A percentile compares a stretch with the other conserved stretches of the same genome.
Conservation (phyloP, 2,113 vertebrate species). For the Xiphias gladius region DNA sequence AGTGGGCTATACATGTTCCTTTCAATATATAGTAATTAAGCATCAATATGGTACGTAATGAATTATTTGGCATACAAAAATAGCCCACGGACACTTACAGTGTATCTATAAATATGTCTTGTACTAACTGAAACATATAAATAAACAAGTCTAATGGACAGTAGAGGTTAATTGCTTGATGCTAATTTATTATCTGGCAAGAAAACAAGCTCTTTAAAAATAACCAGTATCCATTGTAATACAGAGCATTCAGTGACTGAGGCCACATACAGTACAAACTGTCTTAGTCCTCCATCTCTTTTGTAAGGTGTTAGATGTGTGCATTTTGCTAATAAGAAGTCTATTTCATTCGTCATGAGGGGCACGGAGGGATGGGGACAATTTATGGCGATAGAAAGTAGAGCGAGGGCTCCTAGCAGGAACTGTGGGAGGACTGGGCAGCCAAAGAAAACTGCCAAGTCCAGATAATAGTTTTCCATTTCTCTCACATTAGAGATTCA, state of each 20-base stretch:
- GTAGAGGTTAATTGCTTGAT: constrained; percentile 1
- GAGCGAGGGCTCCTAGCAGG: constrained; percentile 21
- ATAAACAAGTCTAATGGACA: background rate
- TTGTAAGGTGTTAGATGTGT: constrained; percentile 26
- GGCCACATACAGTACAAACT: constrained; percentile 27
- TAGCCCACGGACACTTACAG: background rate
- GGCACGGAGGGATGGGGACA: constrained; percentile 41
- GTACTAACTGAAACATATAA: background rate
- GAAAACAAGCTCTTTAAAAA: constrained; percentile 20
- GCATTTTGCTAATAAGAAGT: constrained; percentile 40
- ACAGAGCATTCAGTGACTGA: constrained; percentile 24
- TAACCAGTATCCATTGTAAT: constrained; percentile 31
- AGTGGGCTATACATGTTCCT: background rate
- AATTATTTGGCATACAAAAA: background rate
- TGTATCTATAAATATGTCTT: background rate
- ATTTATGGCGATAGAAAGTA: constrained; percentile 44
- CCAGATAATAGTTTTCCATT: constrained; percentile 76
- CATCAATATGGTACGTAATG: background rate
- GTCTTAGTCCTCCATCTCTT: constrained; percentile 23
- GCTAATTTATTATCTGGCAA: constrained; percentile 22
- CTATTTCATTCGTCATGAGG: constrained; percentile 44
- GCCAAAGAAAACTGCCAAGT: constrained; percentile 68
- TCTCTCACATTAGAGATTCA: constrained; percentile 69
- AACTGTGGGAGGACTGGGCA: constrained; percentile 42
- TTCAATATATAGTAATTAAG: background rate